A percentile compares a stretch with the other conserved stretches of the same genome.
Conservation (phyloP, 2,797 vertebrate genomes). For the Sternotherus odoratus region DNA sequence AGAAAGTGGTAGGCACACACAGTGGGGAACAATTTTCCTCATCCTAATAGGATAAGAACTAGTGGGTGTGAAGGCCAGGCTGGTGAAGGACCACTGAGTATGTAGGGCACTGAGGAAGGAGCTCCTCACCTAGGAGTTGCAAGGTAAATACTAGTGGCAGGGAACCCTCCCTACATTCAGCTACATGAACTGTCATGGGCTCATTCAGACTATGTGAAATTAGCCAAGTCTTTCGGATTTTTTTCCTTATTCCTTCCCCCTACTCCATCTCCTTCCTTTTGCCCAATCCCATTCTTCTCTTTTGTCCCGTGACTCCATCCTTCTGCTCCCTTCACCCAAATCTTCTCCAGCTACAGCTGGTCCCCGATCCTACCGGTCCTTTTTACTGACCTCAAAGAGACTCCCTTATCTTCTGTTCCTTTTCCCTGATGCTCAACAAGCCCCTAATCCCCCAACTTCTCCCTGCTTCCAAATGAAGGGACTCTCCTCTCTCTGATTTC, state of each 20-base stretch:
- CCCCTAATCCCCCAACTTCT: background rate
- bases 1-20: background rate
- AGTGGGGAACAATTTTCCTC: background rate
- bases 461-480: background rate
- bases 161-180: conserved; percentile 13
- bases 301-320: conserved; percentile 58
- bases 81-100: background rate
- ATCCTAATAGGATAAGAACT: background rate
- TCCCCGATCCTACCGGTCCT: background rate
- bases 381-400: background rate
- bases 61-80: background rate
- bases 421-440: background rate
- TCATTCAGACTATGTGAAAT: conserved; percentile 26
- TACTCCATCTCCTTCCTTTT: background rate
- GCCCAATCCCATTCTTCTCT: background rate
- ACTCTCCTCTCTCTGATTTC: background rate
- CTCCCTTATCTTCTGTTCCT: background rate
- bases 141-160: background rate
- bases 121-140: background rate
- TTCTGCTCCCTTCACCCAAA: background rate
- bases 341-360: background rate
- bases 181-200: conserved; percentile 46
- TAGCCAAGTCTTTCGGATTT: conserved; percentile 51
- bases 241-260: background rate
- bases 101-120: background rate